Evolutionary conservation across 2,113 vertebrate species (phyloP), one percentile per base, ranked within the genome.

Genomic region (Burhinus bistriatus): DNA sequence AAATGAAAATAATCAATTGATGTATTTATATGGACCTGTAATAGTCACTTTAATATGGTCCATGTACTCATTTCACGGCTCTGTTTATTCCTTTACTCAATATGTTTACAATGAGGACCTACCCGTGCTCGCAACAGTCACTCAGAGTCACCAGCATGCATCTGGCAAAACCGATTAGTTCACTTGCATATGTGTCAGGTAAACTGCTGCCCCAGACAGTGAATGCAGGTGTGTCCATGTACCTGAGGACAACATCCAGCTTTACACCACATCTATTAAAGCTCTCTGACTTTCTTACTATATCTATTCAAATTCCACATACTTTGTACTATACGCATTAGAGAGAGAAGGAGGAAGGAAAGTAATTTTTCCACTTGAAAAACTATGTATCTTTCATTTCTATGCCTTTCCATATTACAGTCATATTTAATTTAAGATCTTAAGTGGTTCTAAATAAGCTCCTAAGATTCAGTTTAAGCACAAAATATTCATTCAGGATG

Each of bases 281-380:
- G 20, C 6, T 12, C 10, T 70, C 64, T n/a, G 64, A 45, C 9
- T 90, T 86, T 87, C 51, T 93, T 78, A 66, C 38, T 75, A 54
- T 30, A 73, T 10, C 30, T 78, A 55, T 81, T 93, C 64, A 68
- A 84, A 75, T 57, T 78, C 30, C 61, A 64, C 84, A 27, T 15
- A 20, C 27, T 78, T 83, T 78, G 9, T 58, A 89, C 47, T 49
- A 83, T 23, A 68, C 79, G 34, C 30, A 72, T 49, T 52, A 91
- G 81, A 80, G 47, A 59, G 23, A 38, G 38, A 90, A 85, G 19
- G 42, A 87, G 45, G 36, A 30, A 93, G 65, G 61, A 91, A 93
- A 92, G 92, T 65, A 84, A 64, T 93, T 92, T 69, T 96, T 87
- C 75, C 69, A 61, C 77, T 82, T 73, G 40, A 93, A 92, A 94